These are phyloP conservation scores for Laticauda colubrina DNA, from an alignment of 2,113 vertebrate species.

Conservation along the genomic window DNA sequence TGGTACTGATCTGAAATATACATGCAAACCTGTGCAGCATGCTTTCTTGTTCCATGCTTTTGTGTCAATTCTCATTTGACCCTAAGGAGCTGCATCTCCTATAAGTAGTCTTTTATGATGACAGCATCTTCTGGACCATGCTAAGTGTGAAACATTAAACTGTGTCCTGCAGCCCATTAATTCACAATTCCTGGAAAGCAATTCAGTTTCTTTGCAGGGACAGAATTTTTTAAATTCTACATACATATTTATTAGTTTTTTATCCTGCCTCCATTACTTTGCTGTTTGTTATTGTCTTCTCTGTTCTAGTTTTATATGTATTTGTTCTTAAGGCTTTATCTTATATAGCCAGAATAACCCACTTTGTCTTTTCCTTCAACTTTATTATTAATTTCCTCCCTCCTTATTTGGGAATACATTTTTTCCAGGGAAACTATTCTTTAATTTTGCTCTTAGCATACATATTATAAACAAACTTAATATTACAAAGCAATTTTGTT, in stretches of 20 bases:
- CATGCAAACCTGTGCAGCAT: background rate
- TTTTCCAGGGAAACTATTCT: background rate
- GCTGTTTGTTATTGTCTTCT: background rate
- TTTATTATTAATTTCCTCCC: background rate
- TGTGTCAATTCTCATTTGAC: background rate
- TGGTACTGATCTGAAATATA: background rate
- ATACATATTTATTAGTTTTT: background rate
- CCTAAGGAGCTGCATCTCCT: background rate
- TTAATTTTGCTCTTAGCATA: background rate
- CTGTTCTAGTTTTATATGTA: background rate
- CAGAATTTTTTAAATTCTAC: background rate
- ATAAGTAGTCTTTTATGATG: background rate
- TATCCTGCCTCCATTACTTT: background rate
- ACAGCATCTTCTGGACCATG: background rate
- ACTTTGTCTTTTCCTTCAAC: background rate
- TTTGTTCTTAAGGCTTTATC: background rate
- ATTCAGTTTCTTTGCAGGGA: background rate
- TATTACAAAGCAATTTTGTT: background rate
- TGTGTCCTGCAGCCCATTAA: background rate
- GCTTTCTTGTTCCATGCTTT: background rate
- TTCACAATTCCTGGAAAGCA: background rate
- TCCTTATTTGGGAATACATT: background rate
- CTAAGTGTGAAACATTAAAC: background rate
- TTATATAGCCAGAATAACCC: background rate
- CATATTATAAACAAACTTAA: background rate